Conservation (phyloP, 2,113 vertebrate species). For the Cephalopholis sonnerati region DNA sequence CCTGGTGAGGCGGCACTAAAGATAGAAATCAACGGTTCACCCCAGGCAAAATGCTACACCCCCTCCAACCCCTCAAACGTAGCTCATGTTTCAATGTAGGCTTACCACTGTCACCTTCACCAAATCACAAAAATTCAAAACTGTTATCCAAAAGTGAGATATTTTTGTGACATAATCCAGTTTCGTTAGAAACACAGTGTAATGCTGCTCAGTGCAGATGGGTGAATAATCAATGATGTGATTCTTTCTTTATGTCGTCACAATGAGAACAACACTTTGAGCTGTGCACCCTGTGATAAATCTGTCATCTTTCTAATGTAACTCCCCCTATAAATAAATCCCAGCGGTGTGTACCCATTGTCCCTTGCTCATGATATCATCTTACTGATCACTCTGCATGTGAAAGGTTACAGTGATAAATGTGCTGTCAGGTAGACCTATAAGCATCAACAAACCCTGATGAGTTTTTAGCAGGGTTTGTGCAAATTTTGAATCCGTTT, state of each 20-base stretch:
- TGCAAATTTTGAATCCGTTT: too few relatives aligned
- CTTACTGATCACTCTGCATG: neutral
- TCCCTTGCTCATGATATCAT: conserved; percentile 6
- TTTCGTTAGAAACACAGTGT: neutral
- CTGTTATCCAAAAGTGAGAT: neutral
- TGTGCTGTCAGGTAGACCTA: neutral
- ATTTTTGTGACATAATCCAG: neutral
- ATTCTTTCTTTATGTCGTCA: neutral
- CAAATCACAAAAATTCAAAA: neutral
- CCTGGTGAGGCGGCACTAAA: conserved; percentile 73
- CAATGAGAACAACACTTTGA: neutral
- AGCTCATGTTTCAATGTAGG: conserved; percentile 61
- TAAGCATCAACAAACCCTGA: neutral
- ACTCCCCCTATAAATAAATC: neutral
- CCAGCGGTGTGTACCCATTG: neutral
- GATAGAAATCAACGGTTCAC: conserved; percentile 66
- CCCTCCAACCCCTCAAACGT: conserved; percentile 17
- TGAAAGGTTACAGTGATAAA: neutral
- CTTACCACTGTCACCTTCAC: neutral
- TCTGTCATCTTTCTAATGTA: neutral
- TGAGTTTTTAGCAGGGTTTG: neutral
- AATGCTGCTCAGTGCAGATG: neutral
- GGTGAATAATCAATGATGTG: neutral
- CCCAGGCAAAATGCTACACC: neutral
- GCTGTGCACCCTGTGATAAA: neutral